phyloP scores from a whole-genome alignment of 1,140 invertebrate genomes.

The Harpegnathos saltator region DNA sequence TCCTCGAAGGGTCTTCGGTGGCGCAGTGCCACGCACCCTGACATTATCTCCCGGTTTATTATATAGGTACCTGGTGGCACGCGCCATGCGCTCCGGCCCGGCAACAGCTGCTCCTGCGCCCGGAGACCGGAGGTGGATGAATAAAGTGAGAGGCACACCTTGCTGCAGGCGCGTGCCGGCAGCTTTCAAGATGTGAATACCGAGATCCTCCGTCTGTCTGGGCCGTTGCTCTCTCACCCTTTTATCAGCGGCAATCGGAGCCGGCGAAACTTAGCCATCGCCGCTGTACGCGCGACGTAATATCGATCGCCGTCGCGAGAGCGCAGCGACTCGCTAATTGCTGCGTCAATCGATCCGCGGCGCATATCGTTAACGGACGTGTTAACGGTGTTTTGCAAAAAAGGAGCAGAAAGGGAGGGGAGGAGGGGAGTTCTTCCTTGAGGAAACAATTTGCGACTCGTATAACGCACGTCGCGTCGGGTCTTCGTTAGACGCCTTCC shows the following conservation, averaged over 20 bases:
- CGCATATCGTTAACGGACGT: constrained; percentile 22
- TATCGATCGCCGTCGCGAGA: constrained; percentile 41
- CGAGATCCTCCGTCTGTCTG: constrained; percentile 81
- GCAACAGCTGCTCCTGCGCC: constrained; percentile 83
- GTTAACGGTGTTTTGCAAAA: not conserved
- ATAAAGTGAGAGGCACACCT: constrained; percentile 82
- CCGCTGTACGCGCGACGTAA: constrained; percentile 15
- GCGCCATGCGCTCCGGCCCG: constrained; percentile 80
- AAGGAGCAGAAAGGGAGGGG: too few relatives aligned
- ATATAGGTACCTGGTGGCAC: constrained; percentile 85
- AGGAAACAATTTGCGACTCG: not conserved
- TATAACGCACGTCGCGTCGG: too few relatives aligned
- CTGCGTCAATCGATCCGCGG: constrained; percentile 46
- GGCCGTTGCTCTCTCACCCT: constrained; percentile 79
- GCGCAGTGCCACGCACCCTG: constrained; percentile 80
- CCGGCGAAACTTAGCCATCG: constrained; percentile 40
- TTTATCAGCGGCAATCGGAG: constrained; percentile 67
- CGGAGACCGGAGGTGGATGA: constrained; percentile 76
- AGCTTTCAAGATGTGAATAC: constrained; percentile 82
- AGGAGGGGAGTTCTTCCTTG: too few relatives aligned
- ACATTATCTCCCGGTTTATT: constrained; percentile 84
- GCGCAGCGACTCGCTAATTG: constrained; percentile 41
- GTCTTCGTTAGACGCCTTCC: too few relatives aligned
- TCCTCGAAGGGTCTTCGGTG: constrained; percentile 71
- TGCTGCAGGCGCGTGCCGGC: constrained; percentile 82